Evolutionary conservation across 2,888 invertebrate genomes (phyloP).

Genomic region (Phyllotreta cruciferae): DNA sequence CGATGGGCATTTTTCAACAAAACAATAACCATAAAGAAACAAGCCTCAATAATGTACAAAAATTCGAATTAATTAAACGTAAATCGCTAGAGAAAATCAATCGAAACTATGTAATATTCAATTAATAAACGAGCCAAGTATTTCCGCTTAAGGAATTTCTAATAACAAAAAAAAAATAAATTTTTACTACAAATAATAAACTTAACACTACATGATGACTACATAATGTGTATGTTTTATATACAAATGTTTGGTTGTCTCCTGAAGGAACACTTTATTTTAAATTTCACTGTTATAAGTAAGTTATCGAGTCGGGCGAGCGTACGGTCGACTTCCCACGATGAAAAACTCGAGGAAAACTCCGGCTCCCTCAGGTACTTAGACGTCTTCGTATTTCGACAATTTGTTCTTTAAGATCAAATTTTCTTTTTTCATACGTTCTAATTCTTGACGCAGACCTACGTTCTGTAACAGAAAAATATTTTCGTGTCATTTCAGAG

Average conservation of each 20-base stretch:
- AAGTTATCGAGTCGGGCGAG: slow-evolving; percentile 39
- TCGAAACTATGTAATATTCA: slow-evolving; percentile 23
- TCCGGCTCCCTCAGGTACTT: slow-evolving; percentile 54
- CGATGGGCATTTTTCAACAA: neutral
- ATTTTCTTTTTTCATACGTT: slow-evolving; percentile 91
- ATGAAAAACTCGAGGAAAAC: slow-evolving; percentile 44
- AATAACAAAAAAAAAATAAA: slow-evolving; percentile 38
- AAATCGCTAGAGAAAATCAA: slow-evolving; percentile 17
- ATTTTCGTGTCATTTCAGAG: neutral
- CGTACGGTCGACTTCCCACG: slow-evolving; percentile 30
- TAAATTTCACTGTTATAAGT: slow-evolving; percentile 31
- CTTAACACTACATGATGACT: slow-evolving; percentile 61
- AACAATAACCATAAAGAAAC: slow-evolving; percentile 1
- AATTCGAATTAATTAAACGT: neutral
- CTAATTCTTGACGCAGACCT: slow-evolving; percentile 88
- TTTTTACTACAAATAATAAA: slow-evolving; percentile 51
- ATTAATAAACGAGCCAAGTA: slow-evolving; percentile 21
- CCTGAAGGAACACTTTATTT: slow-evolving; percentile 54
- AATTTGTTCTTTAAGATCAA: slow-evolving; percentile 87
- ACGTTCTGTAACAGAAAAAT: slow-evolving; percentile 71
- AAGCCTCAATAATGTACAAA: neutral
- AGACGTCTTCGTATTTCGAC: slow-evolving; percentile 87
- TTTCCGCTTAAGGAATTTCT: slow-evolving; percentile 16
- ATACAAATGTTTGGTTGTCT: slow-evolving; percentile 61
- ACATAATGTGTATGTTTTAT: slow-evolving; percentile 59